These are phyloP conservation scores for Phyto melanocephala DNA, from an alignment of 2,888 invertebrate genomes.

Conservation along the genomic window DNA sequence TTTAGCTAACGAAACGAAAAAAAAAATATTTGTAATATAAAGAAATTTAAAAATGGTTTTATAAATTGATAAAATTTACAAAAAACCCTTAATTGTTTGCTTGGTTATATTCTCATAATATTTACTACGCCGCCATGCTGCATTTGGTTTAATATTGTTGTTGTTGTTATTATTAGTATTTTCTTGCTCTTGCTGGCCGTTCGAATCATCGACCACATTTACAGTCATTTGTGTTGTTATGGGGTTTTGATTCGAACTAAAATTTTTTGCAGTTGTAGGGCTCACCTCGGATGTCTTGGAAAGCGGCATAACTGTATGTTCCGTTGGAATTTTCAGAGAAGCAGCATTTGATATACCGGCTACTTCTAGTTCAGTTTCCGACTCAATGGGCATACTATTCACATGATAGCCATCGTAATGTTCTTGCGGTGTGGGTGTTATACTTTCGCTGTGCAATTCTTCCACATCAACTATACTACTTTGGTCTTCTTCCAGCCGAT, in stretches of 20 bases:
- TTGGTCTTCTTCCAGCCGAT: slow-evolving; percentile 67
- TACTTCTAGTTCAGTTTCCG: slow-evolving; percentile 71
- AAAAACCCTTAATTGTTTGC: slow-evolving; percentile 81
- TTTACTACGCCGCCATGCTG: slow-evolving; percentile 80
- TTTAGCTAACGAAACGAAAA: neutral
- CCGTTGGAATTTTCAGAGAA: slow-evolving; percentile 68
- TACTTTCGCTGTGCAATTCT: slow-evolving; percentile 75
- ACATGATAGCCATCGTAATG: slow-evolving; percentile 50
- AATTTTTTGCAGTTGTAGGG: slow-evolving; percentile 51
- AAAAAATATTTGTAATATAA: neutral
- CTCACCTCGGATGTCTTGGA: slow-evolving; percentile 77
- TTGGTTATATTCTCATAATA: slow-evolving; percentile 81
- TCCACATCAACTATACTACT: slow-evolving; percentile 71
- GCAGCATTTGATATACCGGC: slow-evolving; percentile 69
- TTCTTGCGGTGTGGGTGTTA: slow-evolving; percentile 74
- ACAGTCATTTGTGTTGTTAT: slow-evolving; percentile 40
- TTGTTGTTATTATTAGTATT: slow-evolving; percentile 56
- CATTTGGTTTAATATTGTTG: slow-evolving; percentile 70
- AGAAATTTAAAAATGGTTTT: neutral
- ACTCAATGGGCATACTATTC: slow-evolving; percentile 69
- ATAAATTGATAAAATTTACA: slow-evolving; percentile 71
- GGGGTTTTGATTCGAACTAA: slow-evolving; percentile 46
- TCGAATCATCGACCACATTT: slow-evolving; percentile 21
- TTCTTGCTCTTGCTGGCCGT: slow-evolving; percentile 30
- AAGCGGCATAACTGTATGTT: slow-evolving; percentile 60